phyloP scores from a whole-genome alignment of 2,888 invertebrate species.

The Dryobotodes eremita region DNA sequence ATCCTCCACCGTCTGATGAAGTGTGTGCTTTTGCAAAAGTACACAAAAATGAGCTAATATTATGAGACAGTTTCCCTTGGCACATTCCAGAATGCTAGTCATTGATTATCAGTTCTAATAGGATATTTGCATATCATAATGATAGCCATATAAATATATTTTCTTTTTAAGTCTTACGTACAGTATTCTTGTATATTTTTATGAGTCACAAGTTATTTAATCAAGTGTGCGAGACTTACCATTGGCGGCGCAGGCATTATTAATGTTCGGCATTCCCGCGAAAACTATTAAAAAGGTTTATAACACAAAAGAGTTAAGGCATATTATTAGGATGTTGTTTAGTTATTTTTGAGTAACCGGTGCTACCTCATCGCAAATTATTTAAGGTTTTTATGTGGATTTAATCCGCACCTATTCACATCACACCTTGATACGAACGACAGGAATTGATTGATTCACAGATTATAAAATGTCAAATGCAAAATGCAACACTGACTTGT shows the following conservation, averaged over 20 bases:
- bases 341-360: slow-evolving; percentile 72
- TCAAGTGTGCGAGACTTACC: slow-evolving; percentile 83
- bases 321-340: slow-evolving; percentile 85
- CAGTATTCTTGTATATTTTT: slow-evolving; percentile 53
- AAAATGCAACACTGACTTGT: slow-evolving; percentile 28
- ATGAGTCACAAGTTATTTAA: slow-evolving; percentile 77
- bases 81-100: slow-evolving; percentile 30
- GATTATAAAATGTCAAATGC: slow-evolving; percentile 59
- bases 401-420: slow-evolving; percentile 74
- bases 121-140: slow-evolving; percentile 20
- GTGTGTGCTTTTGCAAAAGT: slow-evolving; percentile 22
- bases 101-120: slow-evolving; percentile 13
- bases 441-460: slow-evolving; percentile 37
- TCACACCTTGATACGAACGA: slow-evolving; percentile 77
- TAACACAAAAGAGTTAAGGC: slow-evolving; percentile 86
- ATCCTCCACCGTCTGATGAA: slow-evolving; percentile 6
- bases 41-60: slow-evolving; percentile 30
- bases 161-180: slow-evolving; percentile 21
- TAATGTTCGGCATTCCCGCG: slow-evolving; percentile 88
- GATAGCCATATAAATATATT: neutral
- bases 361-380: slow-evolving; percentile 88
- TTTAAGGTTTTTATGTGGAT: slow-evolving; percentile 71
- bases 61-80: slow-evolving; percentile 29
- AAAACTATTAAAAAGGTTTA: slow-evolving; percentile 76
- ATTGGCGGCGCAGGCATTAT: slow-evolving; percentile 85